phyloP scores from a whole-genome alignment of 2,888 invertebrate species.

The Cyclophora punctaria region DNA sequence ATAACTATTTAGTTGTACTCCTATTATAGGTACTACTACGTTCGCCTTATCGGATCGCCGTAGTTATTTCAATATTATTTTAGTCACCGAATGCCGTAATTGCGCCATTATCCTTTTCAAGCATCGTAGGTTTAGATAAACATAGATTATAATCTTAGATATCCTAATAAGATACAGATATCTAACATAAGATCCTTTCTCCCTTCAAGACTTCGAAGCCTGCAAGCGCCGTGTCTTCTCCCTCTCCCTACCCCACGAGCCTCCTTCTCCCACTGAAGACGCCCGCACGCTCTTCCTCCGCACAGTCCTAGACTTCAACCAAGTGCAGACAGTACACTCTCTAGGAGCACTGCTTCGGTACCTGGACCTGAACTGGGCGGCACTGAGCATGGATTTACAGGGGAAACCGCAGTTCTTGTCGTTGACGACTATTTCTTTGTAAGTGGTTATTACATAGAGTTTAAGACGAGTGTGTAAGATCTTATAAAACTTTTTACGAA shows the following conservation, averaged over 20 bases:
- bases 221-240: conserved; percentile 73
- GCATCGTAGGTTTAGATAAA: too few species aligned
- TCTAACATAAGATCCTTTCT: neutral
- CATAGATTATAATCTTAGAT: too few species aligned
- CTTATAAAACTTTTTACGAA: too few species aligned
- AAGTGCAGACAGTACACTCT: conserved; percentile 78
- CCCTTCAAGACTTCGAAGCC: conserved; percentile 64
- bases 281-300: conserved; percentile 76
- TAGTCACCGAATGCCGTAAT: too few species aligned
- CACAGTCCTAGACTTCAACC: conserved; percentile 77
- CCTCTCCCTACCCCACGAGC: conserved; percentile 73
- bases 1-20: too few species aligned
- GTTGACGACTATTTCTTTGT: conserved; percentile 78
- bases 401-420: conserved; percentile 67
- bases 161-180: too few species aligned
- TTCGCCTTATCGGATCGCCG: too few species aligned
- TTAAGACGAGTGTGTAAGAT: too few species aligned
- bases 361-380: conserved; percentile 79
- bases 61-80: too few species aligned
- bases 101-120: too few species aligned
- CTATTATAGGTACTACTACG: too few species aligned
- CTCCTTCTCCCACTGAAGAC: conserved; percentile 61
- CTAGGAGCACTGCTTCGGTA: conserved; percentile 82
- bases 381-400: conserved; percentile 62
- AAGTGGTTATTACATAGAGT: conserved; percentile 34